Percentiles rank a stretch among this genome's conserved stretches.
These are phyloP conservation scores for Agriotes lineatus DNA, from an alignment of 2,888 invertebrate genomes.

Conservation along the genomic window DNA sequence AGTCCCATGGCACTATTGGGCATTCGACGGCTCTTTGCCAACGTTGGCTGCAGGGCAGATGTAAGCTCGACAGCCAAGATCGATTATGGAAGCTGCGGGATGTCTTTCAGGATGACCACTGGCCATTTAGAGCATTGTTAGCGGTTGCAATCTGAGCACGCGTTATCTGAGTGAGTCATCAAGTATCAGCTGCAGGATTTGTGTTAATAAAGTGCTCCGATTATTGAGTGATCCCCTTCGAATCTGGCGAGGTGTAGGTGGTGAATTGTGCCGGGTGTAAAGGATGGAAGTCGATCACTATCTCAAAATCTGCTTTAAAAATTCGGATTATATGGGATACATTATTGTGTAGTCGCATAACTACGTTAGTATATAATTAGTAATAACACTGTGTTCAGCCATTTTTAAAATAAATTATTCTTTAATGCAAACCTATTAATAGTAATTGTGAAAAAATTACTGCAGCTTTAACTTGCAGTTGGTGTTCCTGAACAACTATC, in stretches of 20 bases:
- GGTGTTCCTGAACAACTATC: too few relatives aligned
- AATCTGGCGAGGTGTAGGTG: neutral
- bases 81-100: constrained; percentile 62
- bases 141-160: constrained; percentile 57
- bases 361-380: too few relatives aligned
- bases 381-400: too few relatives aligned
- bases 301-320: too few relatives aligned
- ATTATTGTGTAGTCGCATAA: too few relatives aligned
- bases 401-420: too few relatives aligned
- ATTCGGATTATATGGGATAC: too few relatives aligned
- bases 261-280: too few relatives aligned
- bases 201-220: constrained; percentile 53
- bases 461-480: too few relatives aligned
- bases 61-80: constrained; percentile 57
- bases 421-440: too few relatives aligned
- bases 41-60: constrained; percentile 40
- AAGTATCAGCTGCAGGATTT: constrained; percentile 60
- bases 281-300: too few relatives aligned
- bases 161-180: constrained; percentile 63
- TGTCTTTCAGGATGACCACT: constrained; percentile 64
- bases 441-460: too few relatives aligned
- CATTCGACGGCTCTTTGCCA: constrained; percentile 28
- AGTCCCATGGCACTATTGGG: constrained; percentile 45
- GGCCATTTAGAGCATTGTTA: constrained; percentile 60
- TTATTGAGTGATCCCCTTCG: constrained; percentile 27